phyloP scores from a whole-genome alignment of 1,140 invertebrate species.

The Oryzaephilus surinamensis region DNA sequence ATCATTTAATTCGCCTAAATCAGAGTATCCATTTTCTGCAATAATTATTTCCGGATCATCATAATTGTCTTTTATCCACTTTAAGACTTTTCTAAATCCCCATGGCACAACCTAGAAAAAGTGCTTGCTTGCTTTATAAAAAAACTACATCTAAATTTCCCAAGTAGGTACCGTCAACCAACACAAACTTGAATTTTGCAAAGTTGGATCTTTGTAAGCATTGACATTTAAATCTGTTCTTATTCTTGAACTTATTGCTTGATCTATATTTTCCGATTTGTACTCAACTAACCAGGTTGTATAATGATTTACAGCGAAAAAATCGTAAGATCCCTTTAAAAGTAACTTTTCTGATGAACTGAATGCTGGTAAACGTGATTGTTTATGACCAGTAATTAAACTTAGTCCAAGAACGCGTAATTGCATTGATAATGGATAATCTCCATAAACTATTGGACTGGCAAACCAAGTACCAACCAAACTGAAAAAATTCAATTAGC shows the following conservation, averaged over 20 bases:
- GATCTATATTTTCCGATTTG: too few species aligned
- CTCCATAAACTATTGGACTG: too few species aligned
- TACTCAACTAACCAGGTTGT: slow-evolving; percentile 38
- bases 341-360: slow-evolving; percentile 37
- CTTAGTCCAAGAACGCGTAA: slow-evolving; percentile 38
- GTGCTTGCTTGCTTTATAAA: too few species aligned
- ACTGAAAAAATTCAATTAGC: too few species aligned
- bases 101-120: slow-evolving; percentile 13
- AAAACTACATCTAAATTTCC: too few species aligned
- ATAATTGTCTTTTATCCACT: slow-evolving; percentile 58
- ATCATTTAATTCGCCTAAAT: slow-evolving; percentile 40
- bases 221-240: slow-evolving; percentile 20
- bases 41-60: slow-evolving; percentile 55
- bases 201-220: slow-evolving; percentile 19
- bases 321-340: slow-evolving; percentile 6
- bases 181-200: slow-evolving; percentile 20
- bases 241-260: too few species aligned
- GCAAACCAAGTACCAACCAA: too few species aligned
- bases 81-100: slow-evolving; percentile 46
- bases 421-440: too few species aligned
- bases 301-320: slow-evolving; percentile 35
- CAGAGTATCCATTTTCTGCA: slow-evolving; percentile 61
- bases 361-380: slow-evolving; percentile 48
- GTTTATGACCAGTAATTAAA: slow-evolving; percentile 31
- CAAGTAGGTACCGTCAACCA: too few species aligned